Percentiles rank a stretch among this genome's conserved stretches.
These are phyloP conservation scores for Seriola quinqueradiata DNA, from an alignment of 2,113 vertebrate genomes.

Conservation along the genomic window DNA sequence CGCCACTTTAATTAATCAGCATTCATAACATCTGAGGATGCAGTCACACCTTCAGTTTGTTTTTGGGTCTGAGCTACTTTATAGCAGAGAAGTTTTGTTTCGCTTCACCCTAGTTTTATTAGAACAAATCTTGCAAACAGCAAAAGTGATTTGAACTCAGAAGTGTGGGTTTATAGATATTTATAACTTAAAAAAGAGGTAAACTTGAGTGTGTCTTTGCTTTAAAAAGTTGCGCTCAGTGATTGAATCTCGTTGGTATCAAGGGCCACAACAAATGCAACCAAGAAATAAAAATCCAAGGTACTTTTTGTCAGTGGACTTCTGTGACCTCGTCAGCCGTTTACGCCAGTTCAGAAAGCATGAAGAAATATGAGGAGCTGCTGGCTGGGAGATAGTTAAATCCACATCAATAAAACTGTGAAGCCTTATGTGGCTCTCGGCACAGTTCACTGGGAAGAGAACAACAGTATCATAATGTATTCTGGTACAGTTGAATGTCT, in stretches of 20 bases:
- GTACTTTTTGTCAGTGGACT: too few relatives aligned
- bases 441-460: neutral
- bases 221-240: neutral
- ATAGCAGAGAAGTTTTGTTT: slow-evolving; percentile 18
- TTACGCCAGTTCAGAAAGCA: neutral
- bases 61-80: slow-evolving; percentile 2
- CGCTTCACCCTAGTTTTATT: neutral
- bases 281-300: neutral
- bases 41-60: slow-evolving; percentile 35
- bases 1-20: slow-evolving; percentile 40
- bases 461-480: neutral
- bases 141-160: neutral
- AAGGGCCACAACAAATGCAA: neutral
- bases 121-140: neutral
- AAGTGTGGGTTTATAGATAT: too few relatives aligned
- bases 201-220: neutral
- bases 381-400: slow-evolving; percentile 6
- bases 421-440: neutral
- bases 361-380: neutral
- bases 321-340: too few relatives aligned
- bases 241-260: neutral
- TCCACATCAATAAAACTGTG: neutral
- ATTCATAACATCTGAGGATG: slow-evolving; percentile 30
- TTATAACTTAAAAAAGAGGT: neutral
- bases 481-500: neutral